Conservation (phyloP, 2,797 vertebrate species). For the Falco rusticolus region DNA sequence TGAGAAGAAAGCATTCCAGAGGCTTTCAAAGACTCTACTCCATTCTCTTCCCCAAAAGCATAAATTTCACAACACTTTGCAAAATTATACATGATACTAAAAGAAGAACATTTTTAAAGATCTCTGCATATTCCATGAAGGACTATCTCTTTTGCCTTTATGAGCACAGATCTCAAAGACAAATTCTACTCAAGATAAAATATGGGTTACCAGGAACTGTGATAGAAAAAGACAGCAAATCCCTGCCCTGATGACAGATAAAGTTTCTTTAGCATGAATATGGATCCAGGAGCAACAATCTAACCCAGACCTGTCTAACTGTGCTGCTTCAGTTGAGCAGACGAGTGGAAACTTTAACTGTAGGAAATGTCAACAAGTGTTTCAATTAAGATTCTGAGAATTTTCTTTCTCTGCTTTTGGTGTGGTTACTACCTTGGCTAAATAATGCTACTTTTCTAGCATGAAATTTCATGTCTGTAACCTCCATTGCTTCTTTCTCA, state of each 20-base stretch:
- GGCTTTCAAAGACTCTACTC: not conserved
- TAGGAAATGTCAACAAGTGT: not conserved
- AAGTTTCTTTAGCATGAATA: not conserved
- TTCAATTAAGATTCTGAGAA: not conserved
- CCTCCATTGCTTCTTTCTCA: not conserved
- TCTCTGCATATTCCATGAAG: not conserved
- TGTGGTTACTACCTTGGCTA: not conserved
- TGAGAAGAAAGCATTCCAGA: not conserved
- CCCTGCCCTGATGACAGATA: not conserved
- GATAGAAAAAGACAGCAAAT: not conserved
- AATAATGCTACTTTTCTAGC: not conserved
- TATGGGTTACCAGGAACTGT: not conserved
- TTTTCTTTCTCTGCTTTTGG: not conserved
- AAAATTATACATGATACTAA: not conserved
- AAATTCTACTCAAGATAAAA: not conserved
- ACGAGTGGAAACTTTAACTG: not conserved
- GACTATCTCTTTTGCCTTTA: not conserved
- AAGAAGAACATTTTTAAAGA: not conserved
- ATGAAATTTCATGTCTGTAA: not conserved
- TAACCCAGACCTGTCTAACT: not conserved
- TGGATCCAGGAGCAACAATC: not conserved
- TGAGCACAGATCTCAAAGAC: not conserved
- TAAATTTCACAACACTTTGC: not conserved
- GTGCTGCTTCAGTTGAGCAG: not conserved
- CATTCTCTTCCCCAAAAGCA: not conserved